Base-by-base conservation (phyloP, 2,113 vertebrate genomes). In the Uria lomvia region DNA sequence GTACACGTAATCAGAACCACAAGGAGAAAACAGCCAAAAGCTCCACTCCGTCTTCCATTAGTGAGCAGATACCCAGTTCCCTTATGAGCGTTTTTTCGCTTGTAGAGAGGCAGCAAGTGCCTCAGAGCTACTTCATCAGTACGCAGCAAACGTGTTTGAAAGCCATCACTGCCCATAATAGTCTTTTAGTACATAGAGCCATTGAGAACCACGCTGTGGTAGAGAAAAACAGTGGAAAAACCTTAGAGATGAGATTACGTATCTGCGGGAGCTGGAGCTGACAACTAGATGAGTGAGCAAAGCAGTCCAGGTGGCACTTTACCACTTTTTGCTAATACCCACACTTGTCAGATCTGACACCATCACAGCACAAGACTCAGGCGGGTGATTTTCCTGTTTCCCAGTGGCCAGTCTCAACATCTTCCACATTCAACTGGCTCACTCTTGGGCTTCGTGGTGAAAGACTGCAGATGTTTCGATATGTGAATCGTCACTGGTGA, bases 281-380 rank as follows among this genome's bases (percentile, higher is more conserved):
- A 68, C 50, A 66, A 13, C 23, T 16, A 49, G 22, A 19, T 12
- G 8, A 70, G 45, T 32, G 30, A 92, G 18, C 17, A 79, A 72
- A 86, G 66, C 42, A 22, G 34, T 53, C 42, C 68, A 49, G 34
- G 66, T 56, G 52, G 27, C 7, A 36, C 19, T 30, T 68, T 50
- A 15, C 19, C 27, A 55, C 42, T 22, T 53, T 53, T 62, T 20
- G 36, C 7, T 52, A 47, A 76, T 21, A n/a, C 5, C 15, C 14
- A 4, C 6, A 6, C 72, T 47, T 43, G 17, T 59, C 40, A 10
- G 21, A n/a, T 56, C 18, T 82, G n/a, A 82, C 29, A 32, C 22
- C 5, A 8, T 17, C 52, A 40, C 24, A 58, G 50, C 42, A 62
- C 0, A 0, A 66, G 17, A 15, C 11, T 45, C 29, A 20, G 60